Evolutionary conservation across 2,113 vertebrate species (phyloP), one percentile per base, ranked within the genome.

Genomic region (Solea senegalensis): DNA sequence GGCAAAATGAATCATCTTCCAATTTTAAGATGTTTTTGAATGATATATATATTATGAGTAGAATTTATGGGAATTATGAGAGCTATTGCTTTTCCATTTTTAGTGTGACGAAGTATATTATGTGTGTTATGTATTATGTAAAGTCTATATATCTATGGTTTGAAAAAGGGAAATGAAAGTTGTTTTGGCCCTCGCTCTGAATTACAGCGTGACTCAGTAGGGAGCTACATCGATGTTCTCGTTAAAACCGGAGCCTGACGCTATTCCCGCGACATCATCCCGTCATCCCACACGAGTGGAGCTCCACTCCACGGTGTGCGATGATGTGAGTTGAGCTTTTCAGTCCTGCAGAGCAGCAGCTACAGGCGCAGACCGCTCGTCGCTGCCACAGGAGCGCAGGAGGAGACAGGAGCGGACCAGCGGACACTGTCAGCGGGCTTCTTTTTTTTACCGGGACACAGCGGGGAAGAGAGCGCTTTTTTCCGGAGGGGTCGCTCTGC

Each of bases 201-300:
- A 21, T 21, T 21, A 21, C 67, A 50, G 65, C 49, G 65, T 82
- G 88, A 87, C 67, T 87, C 76, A 72, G 78, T 78, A 74, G n/a
- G 77, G 12, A 67, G 41, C 69, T 21, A 21, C 69, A 52, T 48
- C 48, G 70, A 88, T 64, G 80, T 76, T 88, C 87, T 84, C 86
- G 83, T 88, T 83, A 60, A 62, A 28, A 82, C 70, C 28, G 80
- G 78, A 85, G 80, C 69, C 72, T 76, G 86, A 86, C 87, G 90
- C 80, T 81, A 63, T 92, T 91, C 88, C 85, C 83, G 87, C 90
- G 86, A 91, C 88, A 90, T 85, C 86, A 85, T 61, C 85, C 85
- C 86, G 83, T 63, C 86, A 84, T 82, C 89, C 83, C 82, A 84
- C 87, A 79, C 85, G 28, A 79, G 74, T 61, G 71, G 70, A 70